These are phyloP conservation scores for Coenobita brevimanus DNA, from an alignment of 1,140 invertebrate genomes.

Conservation along the genomic window DNA sequence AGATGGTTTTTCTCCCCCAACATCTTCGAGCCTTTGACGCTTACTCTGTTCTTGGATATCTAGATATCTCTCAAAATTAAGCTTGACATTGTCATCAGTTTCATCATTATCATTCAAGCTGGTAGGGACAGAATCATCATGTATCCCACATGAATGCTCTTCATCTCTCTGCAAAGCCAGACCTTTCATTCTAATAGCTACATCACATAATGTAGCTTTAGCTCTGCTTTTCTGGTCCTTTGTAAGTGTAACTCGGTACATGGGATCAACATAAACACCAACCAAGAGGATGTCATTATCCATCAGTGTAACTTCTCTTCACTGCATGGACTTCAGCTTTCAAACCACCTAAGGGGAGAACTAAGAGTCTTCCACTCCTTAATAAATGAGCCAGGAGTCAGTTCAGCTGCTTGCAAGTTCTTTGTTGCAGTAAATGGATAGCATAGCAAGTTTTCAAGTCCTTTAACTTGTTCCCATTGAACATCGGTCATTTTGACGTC, in stretches of 20 bases:
- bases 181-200: conserved; percentile 36
- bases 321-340: conserved; percentile 36
- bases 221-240: conserved; percentile 8
- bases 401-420: conserved; percentile 28
- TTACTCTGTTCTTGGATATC: conserved; percentile 9
- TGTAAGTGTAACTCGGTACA: not conserved
- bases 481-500: not conserved
- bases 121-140: conserved; percentile 1
- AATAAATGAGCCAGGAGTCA: conserved; percentile 41
- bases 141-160: conserved; percentile 11
- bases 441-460: conserved; percentile 1
- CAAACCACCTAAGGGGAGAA: not conserved
- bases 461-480: conserved; percentile 24
- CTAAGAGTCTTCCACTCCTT: conserved; percentile 40
- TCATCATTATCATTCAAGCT: conserved; percentile 6
- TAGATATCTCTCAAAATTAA: conserved; percentile 2
- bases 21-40: conserved; percentile 1
- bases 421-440: conserved; percentile 32
- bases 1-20: conserved; percentile 9
- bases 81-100: not conserved
- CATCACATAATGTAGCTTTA: conserved; percentile 12
- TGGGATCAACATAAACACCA: conserved; percentile 35
- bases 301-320: conserved; percentile 19
- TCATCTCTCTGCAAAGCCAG: conserved; percentile 21
- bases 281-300: conserved; percentile 49